Evolutionary conservation across 2,888 invertebrate genomes (phyloP), one percentile per base, ranked within the genome.

Genomic region (Magallana nippona): DNA sequence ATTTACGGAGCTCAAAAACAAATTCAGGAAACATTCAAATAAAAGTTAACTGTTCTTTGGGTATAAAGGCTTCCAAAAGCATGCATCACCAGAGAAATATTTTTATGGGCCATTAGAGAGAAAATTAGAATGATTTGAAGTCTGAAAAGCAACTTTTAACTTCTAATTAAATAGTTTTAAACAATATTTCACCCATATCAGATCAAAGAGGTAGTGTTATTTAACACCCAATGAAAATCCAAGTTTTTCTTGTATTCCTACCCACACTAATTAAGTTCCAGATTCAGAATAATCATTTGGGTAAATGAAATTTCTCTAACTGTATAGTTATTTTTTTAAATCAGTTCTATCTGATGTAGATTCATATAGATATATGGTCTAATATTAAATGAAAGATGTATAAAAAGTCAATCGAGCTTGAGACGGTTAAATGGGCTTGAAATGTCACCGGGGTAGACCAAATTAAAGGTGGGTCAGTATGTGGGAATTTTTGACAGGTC

Each of bases 61-160:
- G 3, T 71, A 32, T 71, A 32, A 71, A 71, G 32, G 71, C 71
- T 71, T 27, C 32, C 71, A 71, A 22, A 32, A 27, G 27, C 71
- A 32, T 71, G 27, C 71, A 71, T 71, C 71, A 71, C 71, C 32
- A 71, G 27, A 32, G 32, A 71, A 71, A 27, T 71, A 71, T 71
- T 71, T 71, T 71, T 22, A 71, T 27, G 71, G 71, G 27, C 71
- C 71, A 71, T 71, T 71, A 71, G 71, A 71, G 22, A 71, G 71
- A 32, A 71, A 71, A 71, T 71, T 32, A 32, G 27, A 71, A 71
- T 22, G 71, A 27, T 71, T 71, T 71, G 13, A 27, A 71, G 22
- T 71, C 27, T 71, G 71, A 32, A 71, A 71, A 71, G 71, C 11
- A 71, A 71, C 71, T 71, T 27, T 71, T 71, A 71, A 5, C 13